Base-by-base conservation (phyloP, 2,113 vertebrate genomes). In the Caranx ignobilis region DNA sequence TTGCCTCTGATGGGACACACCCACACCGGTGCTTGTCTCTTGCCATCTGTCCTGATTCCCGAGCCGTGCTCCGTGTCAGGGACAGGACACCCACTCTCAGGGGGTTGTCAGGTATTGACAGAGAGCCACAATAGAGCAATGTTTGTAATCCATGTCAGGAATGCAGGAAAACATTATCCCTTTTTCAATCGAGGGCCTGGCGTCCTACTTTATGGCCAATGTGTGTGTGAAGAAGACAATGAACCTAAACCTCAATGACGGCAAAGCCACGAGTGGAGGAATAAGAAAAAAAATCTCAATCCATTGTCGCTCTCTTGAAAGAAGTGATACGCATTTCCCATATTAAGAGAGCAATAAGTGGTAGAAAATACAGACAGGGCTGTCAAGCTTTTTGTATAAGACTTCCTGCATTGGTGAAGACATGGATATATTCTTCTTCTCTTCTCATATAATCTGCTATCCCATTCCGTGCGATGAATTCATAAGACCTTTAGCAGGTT, bases 401-500 rank as follows among this genome's bases (percentile, higher is more conserved):
- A 69, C 48, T 63, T 39, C 45, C 21, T 68, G 39, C 55, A 56
- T 81, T 85, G 59, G 54, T 37, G 47, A 59, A 81, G 74, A 92
- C 50, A 71, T 39, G 37, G 11, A 77, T 71, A 74, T 80, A 85
- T 87, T 81, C 60, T 70, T 79, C 56, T 69, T 76, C 50, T 71
- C 11, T 4, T 72, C 74, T 82, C 32, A 32, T 73, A 72, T 84
- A 86, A 90, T 91, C 80, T 62, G 74, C 74, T 57, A 55, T 83
- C 50, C 26, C 31, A 57, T 78, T 90, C 83, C 48, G 18, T 50
- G 79, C 43, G 45, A 65, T 77, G 71, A 69, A 67, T 90, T 86
- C 78, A 50, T 61, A 70, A 86, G n/a, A 88, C 73, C 77, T 88
- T 81, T 82, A 72, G 68, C 72, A 57, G 72, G 56, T 48, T 85